These are phyloP conservation scores for Seriola aureovittata DNA, from an alignment of 2,113 vertebrate genomes.

Conservation along the genomic window DNA sequence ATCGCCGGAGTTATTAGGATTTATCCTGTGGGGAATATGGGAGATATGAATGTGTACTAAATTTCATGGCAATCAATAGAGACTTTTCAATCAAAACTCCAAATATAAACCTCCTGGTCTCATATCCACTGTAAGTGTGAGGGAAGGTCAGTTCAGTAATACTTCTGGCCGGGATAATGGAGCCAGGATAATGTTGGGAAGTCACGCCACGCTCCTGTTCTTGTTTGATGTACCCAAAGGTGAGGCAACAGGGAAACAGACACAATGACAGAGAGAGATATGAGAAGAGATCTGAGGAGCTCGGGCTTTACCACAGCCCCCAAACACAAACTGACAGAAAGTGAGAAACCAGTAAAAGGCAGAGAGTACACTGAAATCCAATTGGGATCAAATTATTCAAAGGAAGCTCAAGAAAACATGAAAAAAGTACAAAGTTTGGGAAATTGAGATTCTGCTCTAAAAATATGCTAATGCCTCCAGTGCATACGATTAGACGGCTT, in stretches of 20 bases:
- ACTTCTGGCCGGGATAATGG: not conserved
- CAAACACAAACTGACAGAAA: slow-evolving; percentile 23
- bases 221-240: slow-evolving; percentile 12
- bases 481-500: slow-evolving; percentile 63
- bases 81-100: not conserved
- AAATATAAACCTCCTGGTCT: not conserved
- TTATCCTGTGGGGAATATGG: not conserved
- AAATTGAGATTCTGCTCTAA: slow-evolving; percentile 57
- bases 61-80: not conserved
- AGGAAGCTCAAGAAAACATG: slow-evolving; percentile 35
- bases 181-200: not conserved
- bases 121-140: not conserved
- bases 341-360: slow-evolving; percentile 36
- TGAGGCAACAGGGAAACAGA: slow-evolving; percentile 6
- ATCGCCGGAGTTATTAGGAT: not conserved
- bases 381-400: slow-evolving; percentile 59
- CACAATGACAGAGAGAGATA: slow-evolving; percentile 29
- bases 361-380: slow-evolving; percentile 50
- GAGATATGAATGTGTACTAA: not conserved
- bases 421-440: slow-evolving; percentile 43
- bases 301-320: not conserved
- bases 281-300: slow-evolving; percentile 32
- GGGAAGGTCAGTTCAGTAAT: not conserved
- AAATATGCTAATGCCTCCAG: slow-evolving; percentile 62
- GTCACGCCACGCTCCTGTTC: slow-evolving; percentile 1